phyloP scores from a whole-genome alignment of 2,888 invertebrate species.

The Hydropsyche betteni region DNA sequence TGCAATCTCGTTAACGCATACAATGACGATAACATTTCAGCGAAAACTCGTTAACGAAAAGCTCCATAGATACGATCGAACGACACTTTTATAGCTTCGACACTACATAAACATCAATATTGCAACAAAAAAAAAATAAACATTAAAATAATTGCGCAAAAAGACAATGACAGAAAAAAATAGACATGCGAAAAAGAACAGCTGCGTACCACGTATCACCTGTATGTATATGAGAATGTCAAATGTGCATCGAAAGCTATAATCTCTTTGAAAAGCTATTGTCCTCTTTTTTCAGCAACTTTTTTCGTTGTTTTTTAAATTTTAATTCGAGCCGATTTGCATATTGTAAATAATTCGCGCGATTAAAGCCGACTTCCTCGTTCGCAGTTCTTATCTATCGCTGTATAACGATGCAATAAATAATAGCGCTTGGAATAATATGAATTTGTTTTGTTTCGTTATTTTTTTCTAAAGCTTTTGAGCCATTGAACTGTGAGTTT shows the following conservation, averaged over 20 bases:
- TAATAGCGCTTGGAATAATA: background rate
- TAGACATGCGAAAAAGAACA: constrained; percentile 8
- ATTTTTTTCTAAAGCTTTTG: background rate
- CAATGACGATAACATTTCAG: no score
- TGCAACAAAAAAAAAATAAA: constrained; percentile 6
- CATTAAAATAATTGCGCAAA: background rate
- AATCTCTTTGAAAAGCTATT: constrained; percentile 4
- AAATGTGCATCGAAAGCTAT: constrained; percentile 15
- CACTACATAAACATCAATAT: background rate
- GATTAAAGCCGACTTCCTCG: constrained; percentile 1
- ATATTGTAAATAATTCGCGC: background rate
- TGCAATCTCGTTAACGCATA: no score
- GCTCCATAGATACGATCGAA: no score
- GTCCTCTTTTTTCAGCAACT: background rate
- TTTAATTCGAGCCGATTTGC: background rate
- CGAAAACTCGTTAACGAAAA: no score
- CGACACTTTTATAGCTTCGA: no score
- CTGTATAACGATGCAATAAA: background rate
- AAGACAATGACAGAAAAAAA: background rate
- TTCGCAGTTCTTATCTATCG: background rate
- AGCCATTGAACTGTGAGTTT: background rate
- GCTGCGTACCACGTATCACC: constrained; percentile 4
- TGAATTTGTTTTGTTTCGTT: no score
- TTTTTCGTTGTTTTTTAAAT: no score
- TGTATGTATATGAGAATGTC: constrained; percentile 27